Conservation (phyloP, 2,888 invertebrate genomes). For the Drosophila putrida region DNA sequence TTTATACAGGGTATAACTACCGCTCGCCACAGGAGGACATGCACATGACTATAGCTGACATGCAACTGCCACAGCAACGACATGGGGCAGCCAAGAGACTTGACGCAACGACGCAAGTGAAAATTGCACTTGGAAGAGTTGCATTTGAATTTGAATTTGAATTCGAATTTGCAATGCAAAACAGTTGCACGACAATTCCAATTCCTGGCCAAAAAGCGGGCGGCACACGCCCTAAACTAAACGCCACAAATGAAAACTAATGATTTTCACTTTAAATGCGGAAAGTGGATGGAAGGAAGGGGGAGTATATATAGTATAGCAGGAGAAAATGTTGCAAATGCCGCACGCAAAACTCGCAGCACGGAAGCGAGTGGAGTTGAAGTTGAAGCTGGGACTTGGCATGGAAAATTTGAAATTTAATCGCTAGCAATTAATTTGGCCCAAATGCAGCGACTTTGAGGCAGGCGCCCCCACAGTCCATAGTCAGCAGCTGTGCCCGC, state of each 20-base stretch:
- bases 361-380: slow-evolving; percentile 67
- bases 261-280: slow-evolving; percentile 72
- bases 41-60: slow-evolving; percentile 56
- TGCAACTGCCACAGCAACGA: slow-evolving; percentile 69
- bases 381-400: slow-evolving; percentile 47
- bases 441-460: slow-evolving; percentile 62
- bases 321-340: slow-evolving; percentile 32
- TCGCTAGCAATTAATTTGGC: slow-evolving; percentile 80
- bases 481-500: slow-evolving; percentile 69
- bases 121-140: slow-evolving; percentile 69
- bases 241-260: slow-evolving; percentile 79
- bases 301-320: background rate
- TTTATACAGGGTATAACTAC: slow-evolving; percentile 7
- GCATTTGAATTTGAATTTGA: no score
- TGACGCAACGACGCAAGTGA: slow-evolving; percentile 67
- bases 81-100: slow-evolving; percentile 26
- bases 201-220: slow-evolving; percentile 22
- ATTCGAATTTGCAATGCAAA: slow-evolving; percentile 78
- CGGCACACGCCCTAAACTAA: slow-evolving; percentile 75
- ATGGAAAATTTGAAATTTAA: slow-evolving; percentile 82
- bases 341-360: slow-evolving; percentile 71
- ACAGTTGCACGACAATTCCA: slow-evolving; percentile 69
- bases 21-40: slow-evolving; percentile 48
- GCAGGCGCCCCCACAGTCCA: slow-evolving; percentile 73
- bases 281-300: background rate